Evolutionary conservation across 2,888 invertebrate genomes (phyloP).

Genomic region (Pharmacophagus antenor): DNA sequence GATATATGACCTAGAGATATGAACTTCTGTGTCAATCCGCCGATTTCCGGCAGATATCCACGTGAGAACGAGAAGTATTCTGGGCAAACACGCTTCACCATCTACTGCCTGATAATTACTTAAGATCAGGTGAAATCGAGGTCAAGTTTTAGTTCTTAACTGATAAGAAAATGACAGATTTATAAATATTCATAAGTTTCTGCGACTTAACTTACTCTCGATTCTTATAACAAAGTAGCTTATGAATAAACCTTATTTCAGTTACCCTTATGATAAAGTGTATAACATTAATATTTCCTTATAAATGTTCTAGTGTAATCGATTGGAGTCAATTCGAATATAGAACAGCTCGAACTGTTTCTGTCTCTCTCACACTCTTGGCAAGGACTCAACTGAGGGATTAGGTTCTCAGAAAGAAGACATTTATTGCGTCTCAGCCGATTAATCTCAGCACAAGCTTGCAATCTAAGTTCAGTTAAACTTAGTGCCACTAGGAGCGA

Average conservation of each 20-base stretch:
- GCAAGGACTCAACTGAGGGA: conserved; percentile 26
- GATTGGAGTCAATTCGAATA: conserved; percentile 20
- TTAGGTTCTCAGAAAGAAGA: conserved; percentile 29
- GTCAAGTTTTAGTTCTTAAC: no score
- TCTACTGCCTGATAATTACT: no score
- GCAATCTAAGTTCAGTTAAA: conserved; percentile 22
- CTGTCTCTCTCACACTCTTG: conserved; percentile 12
- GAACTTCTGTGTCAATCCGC: no score
- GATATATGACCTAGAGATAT: no score
- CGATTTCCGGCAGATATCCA: no score
- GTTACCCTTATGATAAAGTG: conserved; percentile 13
- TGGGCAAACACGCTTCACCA: no score
- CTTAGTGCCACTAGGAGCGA: conserved; percentile 7
- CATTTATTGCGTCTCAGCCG: conserved; percentile 26
- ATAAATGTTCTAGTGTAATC: conserved; percentile 17
- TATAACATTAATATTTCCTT: conserved; percentile 22
- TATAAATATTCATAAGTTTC: neutral
- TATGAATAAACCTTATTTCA: conserved; percentile 2
- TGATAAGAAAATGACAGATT: no score
- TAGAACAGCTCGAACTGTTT: conserved; percentile 6
- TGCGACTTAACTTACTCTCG: neutral
- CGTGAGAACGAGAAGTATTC: no score
- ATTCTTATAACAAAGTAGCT: no score
- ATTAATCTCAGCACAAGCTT: conserved; percentile 28
- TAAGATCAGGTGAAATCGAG: no score